Evolutionary conservation across 2,113 vertebrate species (phyloP).

Genomic region (Neoarius graeffei): DNA sequence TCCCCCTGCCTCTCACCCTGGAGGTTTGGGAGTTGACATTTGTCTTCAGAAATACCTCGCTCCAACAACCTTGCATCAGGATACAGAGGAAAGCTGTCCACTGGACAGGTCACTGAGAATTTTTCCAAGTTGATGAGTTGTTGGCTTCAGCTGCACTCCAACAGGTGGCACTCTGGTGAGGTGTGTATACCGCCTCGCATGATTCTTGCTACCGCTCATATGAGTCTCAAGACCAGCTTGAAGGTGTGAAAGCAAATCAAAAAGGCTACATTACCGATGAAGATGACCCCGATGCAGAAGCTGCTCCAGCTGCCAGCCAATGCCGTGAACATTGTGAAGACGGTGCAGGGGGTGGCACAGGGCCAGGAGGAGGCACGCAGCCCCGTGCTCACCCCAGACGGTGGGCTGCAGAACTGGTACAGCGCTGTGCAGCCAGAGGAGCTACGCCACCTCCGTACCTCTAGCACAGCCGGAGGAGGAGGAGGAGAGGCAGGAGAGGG

Average conservation of each 20-base stretch:
- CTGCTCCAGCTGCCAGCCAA: conserved; percentile 83
- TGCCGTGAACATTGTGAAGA: conserved; percentile 76
- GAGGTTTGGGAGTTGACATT: neutral
- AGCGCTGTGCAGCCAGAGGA: conserved; percentile 85
- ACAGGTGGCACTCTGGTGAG: conserved; percentile 24
- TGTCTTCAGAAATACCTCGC: neutral
- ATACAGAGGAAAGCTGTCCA: neutral
- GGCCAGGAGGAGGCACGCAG: conserved; percentile 81
- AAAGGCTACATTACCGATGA: neutral
- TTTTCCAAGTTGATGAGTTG: neutral
- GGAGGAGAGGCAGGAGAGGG: conserved; percentile 52
- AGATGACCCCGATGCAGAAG: conserved; percentile 81
- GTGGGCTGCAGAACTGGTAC: conserved; percentile 81
- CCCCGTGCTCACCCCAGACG: conserved; percentile 81
- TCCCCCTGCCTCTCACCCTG: neutral
- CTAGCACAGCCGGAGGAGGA: conserved; percentile 48
- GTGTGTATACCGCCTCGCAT: neutral
- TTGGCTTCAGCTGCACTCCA: conserved; percentile 3
- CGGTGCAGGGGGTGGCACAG: conserved; percentile 66
- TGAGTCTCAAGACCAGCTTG: neutral
- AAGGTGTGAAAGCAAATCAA: neutral
- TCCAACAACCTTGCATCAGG: neutral
- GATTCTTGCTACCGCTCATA: neutral
- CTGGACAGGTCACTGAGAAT: neutral
- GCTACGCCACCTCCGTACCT: conserved; percentile 76